A percentile compares a stretch with the other conserved stretches of the same genome.
Evolutionary conservation across 2,797 vertebrate species (phyloP).

Genomic region (Poecile montanus): DNA sequence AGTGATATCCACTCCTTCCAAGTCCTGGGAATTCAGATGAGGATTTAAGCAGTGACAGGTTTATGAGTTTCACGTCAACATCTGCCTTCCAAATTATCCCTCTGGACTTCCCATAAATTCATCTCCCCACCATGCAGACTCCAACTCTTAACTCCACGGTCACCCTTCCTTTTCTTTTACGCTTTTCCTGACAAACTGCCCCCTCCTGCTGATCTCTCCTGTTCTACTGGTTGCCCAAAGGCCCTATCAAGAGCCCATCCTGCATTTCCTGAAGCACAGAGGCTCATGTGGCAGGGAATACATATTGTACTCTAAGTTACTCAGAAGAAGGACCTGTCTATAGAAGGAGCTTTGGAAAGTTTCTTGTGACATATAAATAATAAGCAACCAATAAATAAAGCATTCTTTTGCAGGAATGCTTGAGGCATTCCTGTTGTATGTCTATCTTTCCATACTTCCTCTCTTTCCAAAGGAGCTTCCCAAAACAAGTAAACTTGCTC

Average conservation of each 20-base stretch:
- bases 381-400: neutral
- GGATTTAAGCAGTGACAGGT: neutral
- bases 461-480: neutral
- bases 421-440: neutral
- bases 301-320: neutral
- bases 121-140: neutral
- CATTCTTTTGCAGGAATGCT: neutral
- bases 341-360: neutral
- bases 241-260: neutral
- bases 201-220: neutral
- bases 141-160: neutral
- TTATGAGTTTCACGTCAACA: neutral
- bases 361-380: neutral
- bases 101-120: neutral
- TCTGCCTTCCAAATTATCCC: neutral
- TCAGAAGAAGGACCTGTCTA: neutral
- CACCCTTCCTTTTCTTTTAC: neutral
- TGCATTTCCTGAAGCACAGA: neutral
- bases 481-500: neutral
- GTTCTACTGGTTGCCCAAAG: neutral
- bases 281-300: neutral
- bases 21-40: conserved; percentile 80
- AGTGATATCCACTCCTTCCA: conserved; percentile 92
- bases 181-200: neutral
- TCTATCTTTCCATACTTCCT: neutral